Evolutionary conservation across 2,113 vertebrate species (phyloP).

Genomic region (Maccullochella peelii): DNA sequence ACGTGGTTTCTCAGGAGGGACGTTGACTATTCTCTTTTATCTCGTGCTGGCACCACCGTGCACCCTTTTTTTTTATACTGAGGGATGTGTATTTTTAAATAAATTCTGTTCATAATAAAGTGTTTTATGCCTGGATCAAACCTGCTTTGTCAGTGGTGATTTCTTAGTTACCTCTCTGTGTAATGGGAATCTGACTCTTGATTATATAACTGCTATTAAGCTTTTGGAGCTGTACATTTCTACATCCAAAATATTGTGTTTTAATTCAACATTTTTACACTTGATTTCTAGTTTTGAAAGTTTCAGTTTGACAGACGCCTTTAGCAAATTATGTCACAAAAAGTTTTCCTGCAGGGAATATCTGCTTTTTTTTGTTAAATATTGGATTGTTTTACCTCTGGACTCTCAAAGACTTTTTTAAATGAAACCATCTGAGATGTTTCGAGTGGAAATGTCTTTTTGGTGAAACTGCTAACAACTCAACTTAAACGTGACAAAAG

Average conservation of each 20-base stretch:
- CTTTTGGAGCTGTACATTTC: neutral
- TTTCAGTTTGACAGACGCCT: neutral
- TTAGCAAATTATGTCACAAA: too few species aligned
- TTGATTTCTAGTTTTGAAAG: neutral
- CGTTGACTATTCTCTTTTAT: constrained; percentile 16
- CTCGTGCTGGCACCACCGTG: neutral
- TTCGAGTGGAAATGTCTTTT: neutral
- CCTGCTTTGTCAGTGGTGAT: neutral
- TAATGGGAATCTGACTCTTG: neutral
- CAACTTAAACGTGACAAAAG: neutral
- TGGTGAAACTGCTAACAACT: neutral
- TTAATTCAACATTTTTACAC: neutral
- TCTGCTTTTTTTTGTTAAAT: too few species aligned
- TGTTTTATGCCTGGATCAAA: constrained; percentile 20
- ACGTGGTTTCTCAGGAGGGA: constrained; percentile 4
- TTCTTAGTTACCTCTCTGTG: neutral
- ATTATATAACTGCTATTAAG: neutral
- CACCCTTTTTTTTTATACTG: constrained; percentile 7
- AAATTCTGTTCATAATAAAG: constrained; percentile 65
- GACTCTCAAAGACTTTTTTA: too few species aligned
- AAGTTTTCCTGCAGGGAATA: too few species aligned
- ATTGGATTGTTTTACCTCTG: too few species aligned
- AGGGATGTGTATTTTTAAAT: constrained; percentile 24
- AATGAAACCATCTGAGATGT: too few species aligned
- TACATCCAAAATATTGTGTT: neutral